phyloP scores from a whole-genome alignment of 2,888 invertebrate species.

The Clepsis dumicolana region DNA sequence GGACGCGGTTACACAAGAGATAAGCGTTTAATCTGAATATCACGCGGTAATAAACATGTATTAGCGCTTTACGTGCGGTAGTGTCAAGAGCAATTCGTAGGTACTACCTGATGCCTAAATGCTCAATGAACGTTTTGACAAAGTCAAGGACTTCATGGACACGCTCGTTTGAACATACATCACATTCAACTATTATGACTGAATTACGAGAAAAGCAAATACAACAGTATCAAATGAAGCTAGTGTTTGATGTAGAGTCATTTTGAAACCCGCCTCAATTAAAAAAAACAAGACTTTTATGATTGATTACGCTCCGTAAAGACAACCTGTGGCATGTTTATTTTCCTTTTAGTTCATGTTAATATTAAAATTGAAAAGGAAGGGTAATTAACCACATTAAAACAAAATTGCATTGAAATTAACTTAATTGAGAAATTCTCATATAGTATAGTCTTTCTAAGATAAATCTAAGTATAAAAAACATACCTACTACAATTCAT shows the following conservation, averaged over 20 bases:
- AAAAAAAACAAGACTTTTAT: slow-evolving; percentile 1
- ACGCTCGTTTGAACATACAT: slow-evolving; percentile 48
- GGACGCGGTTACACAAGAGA: slow-evolving; percentile 73
- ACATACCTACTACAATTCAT: neutral
- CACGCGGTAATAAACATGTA: slow-evolving; percentile 77
- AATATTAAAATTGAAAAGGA: neutral
- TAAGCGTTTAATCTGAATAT: slow-evolving; percentile 81
- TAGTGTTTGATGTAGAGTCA: neutral
- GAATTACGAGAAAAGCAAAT: slow-evolving; percentile 23
- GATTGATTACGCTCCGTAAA: slow-evolving; percentile 29
- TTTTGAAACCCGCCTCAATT: neutral
- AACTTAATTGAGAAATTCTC: neutral
- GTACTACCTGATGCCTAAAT: slow-evolving; percentile 32
- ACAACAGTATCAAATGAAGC: neutral
- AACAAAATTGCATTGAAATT: neutral
- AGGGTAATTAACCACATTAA: neutral
- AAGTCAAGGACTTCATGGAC: slow-evolving; percentile 62
- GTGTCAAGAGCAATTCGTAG: slow-evolving; percentile 36
- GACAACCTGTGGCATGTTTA: slow-evolving; percentile 41
- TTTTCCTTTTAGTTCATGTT: neutral
- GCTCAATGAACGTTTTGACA: slow-evolving; percentile 55
- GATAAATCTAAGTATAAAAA: neutral
- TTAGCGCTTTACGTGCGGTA: slow-evolving; percentile 59
- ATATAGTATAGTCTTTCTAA: neutral
- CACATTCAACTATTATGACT: slow-evolving; percentile 34